phyloP scores from a whole-genome alignment of 2,888 invertebrate species.

The Drosophila rubida region DNA sequence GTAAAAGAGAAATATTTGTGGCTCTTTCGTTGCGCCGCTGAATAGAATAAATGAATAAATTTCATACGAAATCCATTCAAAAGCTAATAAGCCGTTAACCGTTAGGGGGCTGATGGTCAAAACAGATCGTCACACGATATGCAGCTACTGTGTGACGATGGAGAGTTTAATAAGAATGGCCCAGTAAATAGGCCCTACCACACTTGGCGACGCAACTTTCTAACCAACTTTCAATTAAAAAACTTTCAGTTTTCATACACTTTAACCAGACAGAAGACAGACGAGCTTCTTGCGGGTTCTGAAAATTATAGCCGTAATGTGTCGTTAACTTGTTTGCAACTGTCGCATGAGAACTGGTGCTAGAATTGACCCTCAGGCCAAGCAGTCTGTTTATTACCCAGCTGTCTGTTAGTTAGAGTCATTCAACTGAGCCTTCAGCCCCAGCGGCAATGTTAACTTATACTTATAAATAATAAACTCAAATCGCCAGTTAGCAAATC shows the following conservation, averaged over 20 bases:
- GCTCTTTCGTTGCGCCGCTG: conserved; percentile 8
- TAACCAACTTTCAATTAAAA: conserved; percentile 59
- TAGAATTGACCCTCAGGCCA: conserved; percentile 30
- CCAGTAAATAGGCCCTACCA: conserved; percentile 37
- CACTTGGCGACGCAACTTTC: conserved; percentile 51
- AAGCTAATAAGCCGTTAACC: conserved; percentile 45
- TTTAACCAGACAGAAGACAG: conserved; percentile 27
- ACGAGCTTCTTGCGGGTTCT: conserved; percentile 51
- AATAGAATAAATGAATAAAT: conserved; percentile 64
- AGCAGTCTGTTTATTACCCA: not conserved
- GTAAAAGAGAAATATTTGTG: conserved; percentile 23
- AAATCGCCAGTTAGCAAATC: conserved; percentile 1
- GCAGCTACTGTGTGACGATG: conserved; percentile 59
- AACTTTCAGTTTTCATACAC: conserved; percentile 64
- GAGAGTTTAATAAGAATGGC: conserved; percentile 47
- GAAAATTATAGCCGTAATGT: conserved; percentile 4
- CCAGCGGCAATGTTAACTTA: conserved; percentile 3
- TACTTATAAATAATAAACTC: conserved; percentile 15
- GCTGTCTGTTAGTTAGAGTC: not conserved
- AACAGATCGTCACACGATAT: conserved; percentile 40
- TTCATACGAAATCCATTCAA: conserved; percentile 39
- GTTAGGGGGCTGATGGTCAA: conserved; percentile 61
- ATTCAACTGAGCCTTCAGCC: conserved; percentile 9
- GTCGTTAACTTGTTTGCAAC: conserved; percentile 35
- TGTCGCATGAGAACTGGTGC: conserved; percentile 43